A percentile compares a stretch with the other conserved stretches of the same genome.
Evolutionary conservation across 2,797 vertebrate genomes (phyloP).

Genomic region (Loris lydekkerianus): DNA sequence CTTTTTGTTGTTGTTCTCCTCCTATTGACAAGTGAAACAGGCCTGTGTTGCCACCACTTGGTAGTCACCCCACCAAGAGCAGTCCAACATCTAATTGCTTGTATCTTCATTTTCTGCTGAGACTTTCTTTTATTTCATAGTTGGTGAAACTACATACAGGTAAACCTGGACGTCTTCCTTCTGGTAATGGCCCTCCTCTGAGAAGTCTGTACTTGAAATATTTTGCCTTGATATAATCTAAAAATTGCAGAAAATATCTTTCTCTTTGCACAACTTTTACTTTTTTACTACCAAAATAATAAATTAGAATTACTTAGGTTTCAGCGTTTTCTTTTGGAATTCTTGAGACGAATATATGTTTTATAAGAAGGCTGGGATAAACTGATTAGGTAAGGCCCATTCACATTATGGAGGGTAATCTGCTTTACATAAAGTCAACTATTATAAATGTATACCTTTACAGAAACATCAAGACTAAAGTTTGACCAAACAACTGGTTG

Average conservation of each 20-base stretch:
- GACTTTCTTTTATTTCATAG: neutral
- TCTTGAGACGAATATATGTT: neutral
- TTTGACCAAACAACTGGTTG: neutral
- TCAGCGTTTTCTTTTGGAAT: neutral
- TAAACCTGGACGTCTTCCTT: neutral
- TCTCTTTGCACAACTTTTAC: neutral
- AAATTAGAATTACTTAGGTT: neutral
- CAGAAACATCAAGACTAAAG: neutral
- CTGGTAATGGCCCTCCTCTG: neutral
- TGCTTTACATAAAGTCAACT: neutral
- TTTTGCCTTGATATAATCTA: neutral
- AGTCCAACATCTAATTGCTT: neutral
- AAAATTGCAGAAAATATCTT: neutral
- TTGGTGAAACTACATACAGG: neutral
- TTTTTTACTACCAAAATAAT: neutral
- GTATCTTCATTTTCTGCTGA: neutral
- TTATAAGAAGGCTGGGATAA: neutral
- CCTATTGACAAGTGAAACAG: neutral
- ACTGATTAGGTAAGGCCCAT: neutral
- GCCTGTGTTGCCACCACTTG: neutral
- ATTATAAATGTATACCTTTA: neutral
- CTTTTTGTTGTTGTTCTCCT: neutral
- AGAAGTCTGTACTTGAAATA: neutral
- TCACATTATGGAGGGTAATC: neutral
- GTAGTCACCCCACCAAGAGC: accelerated